Conservation (phyloP, 2,797 vertebrate species). For the Steatocranus sp. region DNA sequence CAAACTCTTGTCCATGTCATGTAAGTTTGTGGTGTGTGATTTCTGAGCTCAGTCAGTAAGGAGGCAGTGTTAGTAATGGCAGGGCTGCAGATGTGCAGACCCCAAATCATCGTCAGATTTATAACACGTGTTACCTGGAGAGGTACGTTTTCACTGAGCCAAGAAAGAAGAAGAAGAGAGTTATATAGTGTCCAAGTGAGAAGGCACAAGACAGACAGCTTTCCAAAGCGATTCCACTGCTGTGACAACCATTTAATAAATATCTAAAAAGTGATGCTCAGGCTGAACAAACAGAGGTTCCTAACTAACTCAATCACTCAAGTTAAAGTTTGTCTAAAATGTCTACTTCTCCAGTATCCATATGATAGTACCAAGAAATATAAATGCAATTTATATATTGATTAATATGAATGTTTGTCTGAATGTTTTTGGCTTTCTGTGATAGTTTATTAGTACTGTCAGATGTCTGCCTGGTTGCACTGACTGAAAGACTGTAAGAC, state of each 20-base stretch:
- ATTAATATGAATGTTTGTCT: background rate
- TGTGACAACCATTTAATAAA: background rate
- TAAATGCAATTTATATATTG: background rate
- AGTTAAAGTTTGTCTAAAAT: background rate
- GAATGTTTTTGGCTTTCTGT: background rate
- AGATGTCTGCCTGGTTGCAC: background rate
- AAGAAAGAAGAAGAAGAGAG: background rate
- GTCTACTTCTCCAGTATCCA: background rate
- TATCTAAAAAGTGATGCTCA: background rate
- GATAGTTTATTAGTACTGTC: background rate
- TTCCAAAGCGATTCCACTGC: background rate
- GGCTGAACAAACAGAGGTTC: background rate
- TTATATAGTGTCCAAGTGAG: accelerated
- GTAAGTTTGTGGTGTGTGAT: background rate
- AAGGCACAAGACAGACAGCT: background rate
- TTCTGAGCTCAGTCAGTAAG: background rate
- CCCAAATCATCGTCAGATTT: background rate
- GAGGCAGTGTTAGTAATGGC: background rate
- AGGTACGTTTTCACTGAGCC: background rate
- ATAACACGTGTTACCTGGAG: background rate
- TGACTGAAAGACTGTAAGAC: background rate
- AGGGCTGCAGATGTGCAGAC: background rate
- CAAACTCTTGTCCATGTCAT: background rate
- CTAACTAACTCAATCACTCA: background rate
- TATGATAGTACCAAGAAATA: accelerated